Percentiles rank a stretch among this genome's conserved stretches.
These are phyloP conservation scores for Rhinichthys osculus DNA, from an alignment of 2,797 vertebrate species.

Conservation along the genomic window DNA sequence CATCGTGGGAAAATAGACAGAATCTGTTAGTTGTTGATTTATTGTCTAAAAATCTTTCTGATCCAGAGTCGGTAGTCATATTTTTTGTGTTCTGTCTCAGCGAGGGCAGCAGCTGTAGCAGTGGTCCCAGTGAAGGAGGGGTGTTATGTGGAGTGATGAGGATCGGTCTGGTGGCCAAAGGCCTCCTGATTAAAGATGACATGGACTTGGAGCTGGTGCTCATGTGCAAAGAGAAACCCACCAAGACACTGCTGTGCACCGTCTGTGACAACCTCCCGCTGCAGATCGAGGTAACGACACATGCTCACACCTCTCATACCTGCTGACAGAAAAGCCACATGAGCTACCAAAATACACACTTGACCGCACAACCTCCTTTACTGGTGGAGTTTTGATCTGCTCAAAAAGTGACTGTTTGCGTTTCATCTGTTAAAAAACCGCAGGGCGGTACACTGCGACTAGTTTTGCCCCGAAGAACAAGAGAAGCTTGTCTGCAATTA, in stretches of 20 bases:
- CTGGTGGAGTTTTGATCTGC: background rate
- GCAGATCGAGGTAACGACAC: conserved; percentile 91
- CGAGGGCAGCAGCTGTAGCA: conserved; percentile 85
- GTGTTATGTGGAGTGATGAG: conserved; percentile 95
- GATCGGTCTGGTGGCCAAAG: conserved; percentile 97
- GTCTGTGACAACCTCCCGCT: conserved; percentile 93
- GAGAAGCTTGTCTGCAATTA: background rate
- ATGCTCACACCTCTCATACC: background rate
- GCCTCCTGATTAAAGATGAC: conserved; percentile 97
- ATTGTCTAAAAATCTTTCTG: background rate
- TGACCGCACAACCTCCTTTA: background rate
- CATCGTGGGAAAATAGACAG: background rate
- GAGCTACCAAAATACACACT: conserved; percentile 1
- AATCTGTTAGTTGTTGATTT: background rate
- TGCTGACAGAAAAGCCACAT: background rate
- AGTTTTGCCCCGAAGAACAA: background rate
- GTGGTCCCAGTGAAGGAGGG: conserved; percentile 72
- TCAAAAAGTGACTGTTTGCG: background rate
- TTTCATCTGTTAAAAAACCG: background rate
- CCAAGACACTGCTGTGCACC: conserved; percentile 88
- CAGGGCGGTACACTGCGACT: background rate
- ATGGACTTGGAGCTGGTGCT: conserved; percentile 98
- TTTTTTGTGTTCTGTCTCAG: conserved; percentile 68
- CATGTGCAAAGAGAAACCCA: conserved; percentile 97
- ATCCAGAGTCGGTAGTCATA: background rate